Evolutionary conservation across 1,140 invertebrate genomes (phyloP), one percentile per base, ranked within the genome.

Genomic region (Drosophila ficusphila): DNA sequence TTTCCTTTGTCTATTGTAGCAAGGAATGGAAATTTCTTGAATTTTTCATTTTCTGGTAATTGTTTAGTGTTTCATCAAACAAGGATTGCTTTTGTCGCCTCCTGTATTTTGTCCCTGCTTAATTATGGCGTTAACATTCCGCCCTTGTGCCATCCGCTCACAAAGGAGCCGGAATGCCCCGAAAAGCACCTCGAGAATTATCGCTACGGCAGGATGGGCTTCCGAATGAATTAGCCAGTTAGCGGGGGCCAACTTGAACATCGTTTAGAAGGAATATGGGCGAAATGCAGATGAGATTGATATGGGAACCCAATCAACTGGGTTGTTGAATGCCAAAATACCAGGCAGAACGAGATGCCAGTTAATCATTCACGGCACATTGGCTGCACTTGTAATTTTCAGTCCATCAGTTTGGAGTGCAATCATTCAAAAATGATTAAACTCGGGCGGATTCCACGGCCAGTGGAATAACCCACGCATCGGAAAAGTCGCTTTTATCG

Each of bases 341-440:
- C 11, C 49, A 29, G 21, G 4, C 39, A 23, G 31, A 21, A 60
- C 31, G 25, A 42, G 39, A 29, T 31, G 41, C 19, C 70, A 18
- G 47, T 74, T 65, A 74, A 74, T 74, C 71, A 74, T 74, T 74
- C 49, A 74, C 70, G 70, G 51, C 58, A 54, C 71, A 74, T 74
- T 74, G 65, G 52, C 41, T 72, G 46, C 51, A 47, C 46, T 33
- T 65, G 49, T 38, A 73, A 62, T 73, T 61, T 73, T 53, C 44
- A 47, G 56, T 42, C 48, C 71, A 71, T 44, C 65, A 33, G 44
- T 11, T 53, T 27, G 9, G 14, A 29, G 8, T 16, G 5, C 38
- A 64, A 74, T 74, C 60, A 57, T 56, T 74, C 57, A 74, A 74
- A 64, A 65, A 65, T 74, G 71, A 74, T 74, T 74, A 74, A 74